Evolutionary conservation across 2,113 vertebrate species (phyloP), one percentile per base, ranked within the genome.

Genomic region (Galeopterus variegatus): DNA sequence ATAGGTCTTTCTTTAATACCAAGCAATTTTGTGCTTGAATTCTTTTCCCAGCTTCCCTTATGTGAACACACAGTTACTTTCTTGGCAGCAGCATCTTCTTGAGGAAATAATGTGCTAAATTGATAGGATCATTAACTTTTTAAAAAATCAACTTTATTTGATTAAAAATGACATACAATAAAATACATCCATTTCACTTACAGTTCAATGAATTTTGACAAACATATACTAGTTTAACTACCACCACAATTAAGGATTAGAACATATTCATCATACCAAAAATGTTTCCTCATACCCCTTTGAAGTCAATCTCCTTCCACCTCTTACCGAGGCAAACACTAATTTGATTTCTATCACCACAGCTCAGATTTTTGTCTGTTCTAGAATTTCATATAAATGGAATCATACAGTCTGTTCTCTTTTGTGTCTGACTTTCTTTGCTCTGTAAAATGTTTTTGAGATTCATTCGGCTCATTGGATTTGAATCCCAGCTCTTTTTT

Each of bases 371-470:
- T 80, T 56, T 56, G 5, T 58, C 41, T 58, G 8, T 88, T 85
- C 45, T 76, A 75, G 28, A 77, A 96, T 70, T 96, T 75, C 73
- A 48, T 24, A 64, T 28, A 62, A 83, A 70, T 69, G 24, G 28
- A 80, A 60, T 76, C 50, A 84, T 26, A 36, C 15, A 54, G 11
- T 56, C 33, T 31, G 50, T 33, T 85, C 31, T 45, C 14, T 23
- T 89, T 31, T 56, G 15, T 65, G n/a, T 36, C 56, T 90, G 72
- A 18, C 72, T 91, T 91, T 72, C 14, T 52, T 90, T 76, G 54
- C 31, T 95, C 26, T 83, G 23, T 2, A 54, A 82, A 60, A 80
- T 48, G 67, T 75, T 84, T 96, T 54, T 50, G 26, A 97, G 84
- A 88, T 65, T 69, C 64, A 75, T 33, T 41, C 28, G 60, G 56